Evolutionary conservation across 2,113 vertebrate species (phyloP), one percentile per base, ranked within the genome.

Genomic region (Lampris incognitus): DNA sequence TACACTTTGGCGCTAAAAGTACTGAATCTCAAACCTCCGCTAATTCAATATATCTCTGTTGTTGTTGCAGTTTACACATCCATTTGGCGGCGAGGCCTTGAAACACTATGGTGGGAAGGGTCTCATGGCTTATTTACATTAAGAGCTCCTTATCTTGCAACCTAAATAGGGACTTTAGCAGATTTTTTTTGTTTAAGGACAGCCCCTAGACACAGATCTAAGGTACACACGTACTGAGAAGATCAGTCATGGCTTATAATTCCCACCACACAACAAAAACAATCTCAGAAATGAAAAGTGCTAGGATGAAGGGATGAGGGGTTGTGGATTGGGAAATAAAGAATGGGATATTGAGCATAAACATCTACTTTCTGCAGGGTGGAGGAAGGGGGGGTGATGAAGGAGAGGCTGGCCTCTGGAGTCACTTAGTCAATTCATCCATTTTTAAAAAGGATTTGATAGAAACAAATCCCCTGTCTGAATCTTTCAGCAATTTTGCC

Each of bases 391-490:
- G 68, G 82, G 58, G 9, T 13, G 60, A 8, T 61, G 85, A 73
- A 50, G 73, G 81, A 63, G 83, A 46, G 36, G 59, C 41, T 69
- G 76, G 81, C 72, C 79, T 71, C 86, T 76, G 38, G 79, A 84
- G 81, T 88, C 80, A 91, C 87, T 89, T 89, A 74, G 79, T 75
- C 78, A 36, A 86, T 85, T 92, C 87, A 91, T 90, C 81, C 68
- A 91, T 92, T 91, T 92, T 90, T 86, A 86, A 90, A 91, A 77
- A 67, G 55, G 65, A 84, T 86, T 88, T 89, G 85, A 90, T 87
- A 73, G 87, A 88, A 83, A 55, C 63, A 81, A 81, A 73, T 79
- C 62, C 78, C 76, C 51, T 9, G 76, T 86, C 81, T 79, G 66
- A 78, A 82, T 72, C 79, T 83, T 69, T 75, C 70, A 65, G 72